Evolutionary conservation across 2,113 vertebrate genomes (phyloP).

Genomic region (Sturnus vulgaris): DNA sequence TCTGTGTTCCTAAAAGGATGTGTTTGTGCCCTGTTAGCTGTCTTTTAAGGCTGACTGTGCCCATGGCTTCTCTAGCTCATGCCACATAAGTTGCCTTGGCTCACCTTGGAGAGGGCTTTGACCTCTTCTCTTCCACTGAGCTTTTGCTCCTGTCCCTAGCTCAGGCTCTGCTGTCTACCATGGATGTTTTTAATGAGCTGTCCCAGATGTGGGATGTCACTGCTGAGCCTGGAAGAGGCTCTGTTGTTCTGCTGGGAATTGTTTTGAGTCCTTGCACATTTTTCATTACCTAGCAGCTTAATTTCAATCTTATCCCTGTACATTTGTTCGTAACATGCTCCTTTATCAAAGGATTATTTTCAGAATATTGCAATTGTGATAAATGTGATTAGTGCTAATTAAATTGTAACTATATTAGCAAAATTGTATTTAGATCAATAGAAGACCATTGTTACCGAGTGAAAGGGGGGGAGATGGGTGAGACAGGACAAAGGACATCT

Average conservation of each 20-base stretch:
- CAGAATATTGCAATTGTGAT: not conserved
- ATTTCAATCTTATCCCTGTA: not conserved
- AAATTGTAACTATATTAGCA: too few species aligned
- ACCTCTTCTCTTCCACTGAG: not conserved
- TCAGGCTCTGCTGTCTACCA: fast-evolving
- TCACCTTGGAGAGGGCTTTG: not conserved
- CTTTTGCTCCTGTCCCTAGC: not conserved
- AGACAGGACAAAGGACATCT: too few species aligned
- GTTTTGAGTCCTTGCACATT: not conserved
- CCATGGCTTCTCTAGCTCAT: not conserved
- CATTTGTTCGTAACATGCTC: not conserved
- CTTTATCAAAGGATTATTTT: not conserved
- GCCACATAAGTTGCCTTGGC: not conserved
- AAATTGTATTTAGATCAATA: too few species aligned
- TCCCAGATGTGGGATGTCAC: not conserved
- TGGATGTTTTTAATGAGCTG: not conserved
- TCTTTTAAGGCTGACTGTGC: not conserved
- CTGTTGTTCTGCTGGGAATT: not conserved
- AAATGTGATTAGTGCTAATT: too few species aligned
- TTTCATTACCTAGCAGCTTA: not conserved
- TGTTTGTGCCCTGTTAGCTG: not conserved
- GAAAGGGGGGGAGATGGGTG: too few species aligned
- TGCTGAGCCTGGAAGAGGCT: not conserved
- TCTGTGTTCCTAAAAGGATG: not conserved
- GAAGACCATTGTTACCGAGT: too few species aligned